These are phyloP conservation scores for Tragelaphus buxtoni DNA, from an alignment of 2,113 vertebrate genomes.

Conservation along the genomic window DNA sequence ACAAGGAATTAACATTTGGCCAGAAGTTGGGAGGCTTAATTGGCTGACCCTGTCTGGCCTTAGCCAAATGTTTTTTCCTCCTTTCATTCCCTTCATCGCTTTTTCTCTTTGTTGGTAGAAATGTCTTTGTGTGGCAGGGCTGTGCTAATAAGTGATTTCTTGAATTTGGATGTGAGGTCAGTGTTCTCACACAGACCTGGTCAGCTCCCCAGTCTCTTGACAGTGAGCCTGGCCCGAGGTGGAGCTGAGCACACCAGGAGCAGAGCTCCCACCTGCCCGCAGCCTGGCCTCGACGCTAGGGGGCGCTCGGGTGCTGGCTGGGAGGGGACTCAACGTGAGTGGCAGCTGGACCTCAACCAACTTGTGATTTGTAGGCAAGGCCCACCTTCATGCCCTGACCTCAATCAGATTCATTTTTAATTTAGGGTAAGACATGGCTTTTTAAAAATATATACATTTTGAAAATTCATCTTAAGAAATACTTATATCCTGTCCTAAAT, in stretches of 20 bases:
- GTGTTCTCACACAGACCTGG: not conserved
- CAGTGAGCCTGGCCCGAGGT: fast-evolving
- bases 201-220: not conserved
- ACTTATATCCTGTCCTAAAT: not conserved
- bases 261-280: not conserved
- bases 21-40: not conserved
- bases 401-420: not conserved
- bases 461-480: not conserved
- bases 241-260: not conserved
- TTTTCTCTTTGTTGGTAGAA: not conserved
- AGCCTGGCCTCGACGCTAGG: fast-evolving
- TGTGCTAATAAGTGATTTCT: not conserved
- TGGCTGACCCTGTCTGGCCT: not conserved
- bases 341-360: fast-evolving
- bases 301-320: too few species aligned
- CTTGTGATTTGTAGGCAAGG: not conserved
- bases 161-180: not conserved
- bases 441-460: not conserved
- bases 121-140: not conserved
- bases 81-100: not conserved
- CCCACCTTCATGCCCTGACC: not conserved
- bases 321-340: not conserved
- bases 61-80: not conserved
- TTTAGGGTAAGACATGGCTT: not conserved
- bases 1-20: not conserved